Base-by-base conservation (phyloP, 2,113 vertebrate species). In the Lamprologus sp. region DNA sequence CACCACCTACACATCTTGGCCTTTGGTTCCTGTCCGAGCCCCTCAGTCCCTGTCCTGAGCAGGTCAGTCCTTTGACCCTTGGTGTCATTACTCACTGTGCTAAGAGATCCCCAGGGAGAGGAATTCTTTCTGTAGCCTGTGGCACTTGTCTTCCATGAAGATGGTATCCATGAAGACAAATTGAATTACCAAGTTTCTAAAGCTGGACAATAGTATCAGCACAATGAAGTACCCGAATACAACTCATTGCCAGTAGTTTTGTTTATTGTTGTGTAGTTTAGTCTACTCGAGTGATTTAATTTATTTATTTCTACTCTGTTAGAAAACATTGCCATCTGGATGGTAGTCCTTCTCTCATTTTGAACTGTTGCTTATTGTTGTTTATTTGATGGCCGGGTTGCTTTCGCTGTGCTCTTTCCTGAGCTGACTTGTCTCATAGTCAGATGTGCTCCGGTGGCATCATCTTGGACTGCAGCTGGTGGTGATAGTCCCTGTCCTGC, bases 41-140 rank as follows among this genome's bases (percentile, higher is more conserved):
- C 60, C 42, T 87, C 17, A 28, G 7, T n/a, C 87, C 81, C 56
- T 92, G 92, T 92, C 92, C 88, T 89, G 82, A 19, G 56, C n/a
- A 84, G 90, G 92, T 84, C 91, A 91, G 90, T 83, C 89, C 94
- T 93, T 90, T 93, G 90, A 94, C 93, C 90, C 55, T 13, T 75
- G 60, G 75, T 40, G 31, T 92, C 93, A 95, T 97, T 94, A 92
- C 89, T 94, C 93, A 93, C 68, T 84, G 81, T 90, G 83, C 88
- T 88, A 93, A 87, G n/a, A 92, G 84, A 90, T 93, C 94, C 85
- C 89, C 40, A 51, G 79, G 89, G 85, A 85, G 40, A 54, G 42
- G 68, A 7, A 37, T 37, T 75, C n/a, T 56, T 75, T 87, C 88
- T 84, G 54, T 45, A 81, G 86, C 83, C 58, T 77, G 87, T 88